Evolutionary conservation across 1,140 invertebrate species (phyloP), one percentile per base, ranked within the genome.

Genomic region (Scaptomyza hsui): DNA sequence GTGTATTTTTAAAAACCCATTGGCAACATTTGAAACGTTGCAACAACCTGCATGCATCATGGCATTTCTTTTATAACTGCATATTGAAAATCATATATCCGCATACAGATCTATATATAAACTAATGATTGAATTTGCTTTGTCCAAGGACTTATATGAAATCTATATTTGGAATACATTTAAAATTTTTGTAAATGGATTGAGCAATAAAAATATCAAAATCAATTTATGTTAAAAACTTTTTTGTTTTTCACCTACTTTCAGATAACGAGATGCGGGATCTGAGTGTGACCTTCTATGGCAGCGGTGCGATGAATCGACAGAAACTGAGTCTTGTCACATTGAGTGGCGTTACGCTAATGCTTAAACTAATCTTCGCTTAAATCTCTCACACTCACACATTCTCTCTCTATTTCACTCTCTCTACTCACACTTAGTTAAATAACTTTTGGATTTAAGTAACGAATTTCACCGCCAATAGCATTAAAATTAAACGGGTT

Each of bases 201-300:
- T 16, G 16, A 62, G 19, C 15, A 45, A 48, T 60, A 65, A 59
- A 61, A 29, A 29, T 3, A 70, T 68, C 24, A 57, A 44, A 55
- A 26, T 26, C 13, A 2, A 49, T 73, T 35, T 37, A 44, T 35
- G n/a, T 12, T n/a, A 3, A 37, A 37, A 37, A 4, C n/a, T 0
- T 37, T 49, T n/a, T 72, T 24, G n/a, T 16, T 5, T 9, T n/a
- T 47, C 12, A n/a, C n/a, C n/a, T 1, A 64, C 35, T 83, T 48
- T 16, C 72, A 90, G 83, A 90, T 88, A 89, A 88, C 74, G 83
- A 91, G 76, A 90, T 90, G 89, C 78, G 86, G 16, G 90, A 86
- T 56, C 80, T 91, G 67, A 90, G 83, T 47, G 91, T 92, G 13
- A 92, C 90, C n/a, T 91, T 90, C 67, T 91, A 91, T 60, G 89